Evolutionary conservation across 2,888 invertebrate genomes (phyloP).

Genomic region (Caenorhabditis imperialis): DNA sequence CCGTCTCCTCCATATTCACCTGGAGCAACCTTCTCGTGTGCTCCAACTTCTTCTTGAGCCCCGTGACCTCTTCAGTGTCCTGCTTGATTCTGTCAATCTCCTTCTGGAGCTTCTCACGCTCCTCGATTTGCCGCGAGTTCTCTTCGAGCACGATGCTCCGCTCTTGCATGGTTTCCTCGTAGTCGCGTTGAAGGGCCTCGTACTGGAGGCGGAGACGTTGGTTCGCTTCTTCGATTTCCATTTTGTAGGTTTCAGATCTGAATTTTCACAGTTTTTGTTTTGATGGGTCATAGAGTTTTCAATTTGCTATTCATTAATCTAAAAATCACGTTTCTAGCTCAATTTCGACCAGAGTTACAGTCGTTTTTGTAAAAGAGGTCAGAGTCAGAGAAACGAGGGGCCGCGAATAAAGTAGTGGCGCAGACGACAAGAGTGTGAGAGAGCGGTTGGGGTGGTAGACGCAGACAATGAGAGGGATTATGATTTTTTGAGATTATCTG

Average conservation of each 20-base stretch:
- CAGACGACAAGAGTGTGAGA: no score
- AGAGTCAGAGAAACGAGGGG: no score
- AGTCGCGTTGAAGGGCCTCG: slow-evolving; percentile 63
- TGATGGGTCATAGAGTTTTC: neutral
- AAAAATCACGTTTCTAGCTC: no score
- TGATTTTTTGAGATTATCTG: no score
- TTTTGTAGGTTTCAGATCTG: slow-evolving; percentile 62
- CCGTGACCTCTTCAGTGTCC: slow-evolving; percentile 45
- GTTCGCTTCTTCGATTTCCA: slow-evolving; percentile 63
- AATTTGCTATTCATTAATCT: neutral
- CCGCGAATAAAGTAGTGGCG: no score
- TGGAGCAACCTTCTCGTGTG: slow-evolving; percentile 56
- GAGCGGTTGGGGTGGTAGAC: no score
- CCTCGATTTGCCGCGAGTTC: slow-evolving; percentile 64
- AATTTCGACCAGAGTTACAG: no score
- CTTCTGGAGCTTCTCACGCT: slow-evolving; percentile 51
- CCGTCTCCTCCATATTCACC: slow-evolving; percentile 59
- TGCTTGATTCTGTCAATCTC: slow-evolving; percentile 48
- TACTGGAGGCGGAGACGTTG: slow-evolving; percentile 56
- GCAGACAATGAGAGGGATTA: no score
- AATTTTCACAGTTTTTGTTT: slow-evolving; percentile 5
- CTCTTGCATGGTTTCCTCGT: slow-evolving; percentile 72
- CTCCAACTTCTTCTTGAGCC: slow-evolving; percentile 57
- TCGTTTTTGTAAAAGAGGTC: no score
- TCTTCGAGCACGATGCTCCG: slow-evolving; percentile 55